Conservation (phyloP, 1,140 invertebrate genomes). For the Bombyx mori region ASM3026992v2 NC_085112.1:3975001-3975500, state of each 20-base stretch:
- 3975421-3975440: not conserved
- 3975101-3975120: conserved; percentile 30
- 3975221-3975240: not conserved
- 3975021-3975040: conserved; percentile 27
- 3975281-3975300: conserved; percentile 1
- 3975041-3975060: conserved; percentile 20
- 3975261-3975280: not conserved
- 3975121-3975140: conserved; percentile 21
- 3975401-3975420: not conserved
- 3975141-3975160: conserved; percentile 52
- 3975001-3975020: conserved; percentile 14
- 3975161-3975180: conserved; percentile 32
- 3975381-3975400: too few relatives aligned
- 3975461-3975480: conserved; percentile 51
- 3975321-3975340: too few relatives aligned
- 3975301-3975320: not conserved
- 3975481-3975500: conserved; percentile 50
- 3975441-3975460: conserved; percentile 38
- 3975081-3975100: conserved; percentile 30
- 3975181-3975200: conserved; percentile 9
- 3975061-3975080: conserved; percentile 27
- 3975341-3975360: too few relatives aligned
- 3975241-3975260: not conserved
- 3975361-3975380: too few relatives aligned
- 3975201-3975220: not conserved